Percentiles rank a stretch among this genome's conserved stretches.
These are phyloP conservation scores for Grus americana DNA, from an alignment of 2,113 vertebrate genomes.

Conservation along the genomic window DNA sequence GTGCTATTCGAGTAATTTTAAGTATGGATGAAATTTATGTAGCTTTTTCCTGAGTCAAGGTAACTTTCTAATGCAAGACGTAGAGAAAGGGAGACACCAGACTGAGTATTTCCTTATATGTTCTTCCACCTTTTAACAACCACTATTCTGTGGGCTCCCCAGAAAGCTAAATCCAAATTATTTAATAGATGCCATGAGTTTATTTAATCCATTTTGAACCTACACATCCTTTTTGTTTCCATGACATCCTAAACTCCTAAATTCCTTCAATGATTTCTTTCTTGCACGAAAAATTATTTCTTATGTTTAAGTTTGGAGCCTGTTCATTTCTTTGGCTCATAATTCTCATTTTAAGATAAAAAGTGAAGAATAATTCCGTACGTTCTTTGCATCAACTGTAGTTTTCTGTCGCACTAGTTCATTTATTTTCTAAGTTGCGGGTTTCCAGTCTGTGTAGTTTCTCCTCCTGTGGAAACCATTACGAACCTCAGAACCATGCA, in stretches of 20 bases:
- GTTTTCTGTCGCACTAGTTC: not conserved
- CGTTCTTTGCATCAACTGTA: not conserved
- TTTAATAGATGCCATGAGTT: not conserved
- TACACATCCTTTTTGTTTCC: not conserved
- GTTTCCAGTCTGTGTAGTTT: not conserved
- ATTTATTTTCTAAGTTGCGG: not conserved
- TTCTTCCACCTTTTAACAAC: not conserved
- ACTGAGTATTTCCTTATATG: not conserved
- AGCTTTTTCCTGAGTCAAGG: not conserved
- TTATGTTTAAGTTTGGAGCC: not conserved
- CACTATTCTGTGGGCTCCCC: not conserved
- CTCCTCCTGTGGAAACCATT: not conserved
- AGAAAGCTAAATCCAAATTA: not conserved
- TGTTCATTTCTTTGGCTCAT: not conserved
- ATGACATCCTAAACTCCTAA: not conserved
- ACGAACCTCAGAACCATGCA: not conserved
- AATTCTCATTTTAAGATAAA: not conserved
- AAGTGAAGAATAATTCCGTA: not conserved
- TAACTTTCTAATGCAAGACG: not conserved
- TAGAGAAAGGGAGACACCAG: not conserved
- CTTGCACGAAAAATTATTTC: not conserved
- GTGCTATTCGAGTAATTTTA: not conserved
- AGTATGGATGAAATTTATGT: not conserved
- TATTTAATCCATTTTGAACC: not conserved
- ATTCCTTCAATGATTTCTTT: not conserved